Evolutionary conservation across 2,888 invertebrate genomes (phyloP).

Genomic region (Chelonus formosanus): DNA sequence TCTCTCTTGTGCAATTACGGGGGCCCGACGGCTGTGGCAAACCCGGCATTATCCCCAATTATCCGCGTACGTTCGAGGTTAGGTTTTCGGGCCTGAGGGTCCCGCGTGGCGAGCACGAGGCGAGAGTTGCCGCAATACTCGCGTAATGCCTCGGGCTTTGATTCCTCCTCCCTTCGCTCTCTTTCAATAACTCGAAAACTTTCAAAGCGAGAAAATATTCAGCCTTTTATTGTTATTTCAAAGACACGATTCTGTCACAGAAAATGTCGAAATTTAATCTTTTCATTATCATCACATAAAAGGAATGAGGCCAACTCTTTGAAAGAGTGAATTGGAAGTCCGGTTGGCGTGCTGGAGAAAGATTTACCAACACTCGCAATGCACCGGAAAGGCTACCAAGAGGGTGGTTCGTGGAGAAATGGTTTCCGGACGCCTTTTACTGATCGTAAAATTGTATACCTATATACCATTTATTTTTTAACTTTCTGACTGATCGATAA

Average conservation of each 20-base stretch:
- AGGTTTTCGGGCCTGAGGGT: conserved; percentile 54
- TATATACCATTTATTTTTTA: neutral
- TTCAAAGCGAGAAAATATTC: no score
- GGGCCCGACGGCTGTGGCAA: conserved; percentile 50
- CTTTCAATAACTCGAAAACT: neutral
- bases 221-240: neutral
- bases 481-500: neutral
- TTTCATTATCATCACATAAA: conserved; percentile 12
- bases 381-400: conserved; percentile 58
- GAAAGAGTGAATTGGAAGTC: conserved; percentile 27
- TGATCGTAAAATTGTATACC: conserved; percentile 12
- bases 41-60: conserved; percentile 64
- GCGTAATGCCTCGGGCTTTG: conserved; percentile 22
- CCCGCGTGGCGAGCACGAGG: conserved; percentile 37
- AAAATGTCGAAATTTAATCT: conserved; percentile 8
- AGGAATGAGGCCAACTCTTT: conserved; percentile 27
- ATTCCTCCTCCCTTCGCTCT: conserved; percentile 2
- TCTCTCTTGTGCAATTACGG: conserved; percentile 61
- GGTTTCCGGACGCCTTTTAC: conserved; percentile 53
- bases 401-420: conserved; percentile 55
- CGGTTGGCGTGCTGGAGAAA: conserved; percentile 55
- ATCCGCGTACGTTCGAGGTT: conserved; percentile 61
- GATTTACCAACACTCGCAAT: conserved; percentile 53
- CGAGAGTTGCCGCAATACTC: conserved; percentile 30
- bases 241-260: neutral